Evolutionary conservation across 2,888 invertebrate genomes (phyloP), one percentile per base, ranked within the genome.

Genomic region (Trichopria drosophilae): DNA sequence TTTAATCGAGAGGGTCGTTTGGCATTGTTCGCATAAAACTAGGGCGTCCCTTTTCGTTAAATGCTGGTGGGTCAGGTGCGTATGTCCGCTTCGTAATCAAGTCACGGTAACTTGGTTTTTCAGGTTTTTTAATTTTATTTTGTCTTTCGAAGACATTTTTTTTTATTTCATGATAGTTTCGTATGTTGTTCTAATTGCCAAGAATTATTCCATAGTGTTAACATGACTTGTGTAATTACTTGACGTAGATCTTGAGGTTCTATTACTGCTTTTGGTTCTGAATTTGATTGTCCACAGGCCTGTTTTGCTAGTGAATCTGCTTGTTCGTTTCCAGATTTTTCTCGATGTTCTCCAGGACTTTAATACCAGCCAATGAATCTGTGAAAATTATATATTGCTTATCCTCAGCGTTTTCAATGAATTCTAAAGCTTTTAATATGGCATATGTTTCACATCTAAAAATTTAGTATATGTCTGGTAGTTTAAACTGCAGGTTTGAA

Each of bases 141-240:
- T 15, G 4, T 39, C 7, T 6, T 24, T 7, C 10, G 24, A 24
- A 9, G 10, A 39, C 10, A 26, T 10, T 18, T 39, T 9, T 39
- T 39, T 24, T 19, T 6, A n/a, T n/a, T n/a, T n/a, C n/a, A n/a
- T n/a, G 16, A 26, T n/a, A 39, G 24, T 39, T 39, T 39, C 5
- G 23, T 39, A 13, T 6, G 7, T n/a, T n/a, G 15, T 24, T 3
- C 12, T 6, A 3, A 12, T 24, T 39, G 16, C 23, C 23, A 39
- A 6, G 6, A n/a, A 5, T 24, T 7, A 6, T 24, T 24, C 24
- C 16, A 37, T 6, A 13, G n/a, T 13, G 16, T 4, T 10, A 20
- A 9, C 10, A 3, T 16, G 9, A n/a, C 4, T 1, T 23, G 5
- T n/a, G n/a, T n/a, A n/a, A n/a, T n/a, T n/a, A n/a, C n/a, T n/a